Evolutionary conservation across 2,113 vertebrate genomes (phyloP).

Genomic region (Abramis brama): DNA sequence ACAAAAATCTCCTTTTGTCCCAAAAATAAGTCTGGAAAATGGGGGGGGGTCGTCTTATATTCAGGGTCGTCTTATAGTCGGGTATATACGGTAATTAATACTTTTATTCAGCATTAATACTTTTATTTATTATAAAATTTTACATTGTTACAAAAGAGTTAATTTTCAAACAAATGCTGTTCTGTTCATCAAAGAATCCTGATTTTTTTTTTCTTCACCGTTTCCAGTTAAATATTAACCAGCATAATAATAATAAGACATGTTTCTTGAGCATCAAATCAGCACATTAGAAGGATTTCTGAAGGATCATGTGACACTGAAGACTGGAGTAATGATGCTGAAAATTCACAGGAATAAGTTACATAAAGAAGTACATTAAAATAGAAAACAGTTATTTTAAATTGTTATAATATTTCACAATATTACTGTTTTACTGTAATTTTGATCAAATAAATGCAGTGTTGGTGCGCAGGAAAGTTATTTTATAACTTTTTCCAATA

Average conservation of each 20-base stretch:
- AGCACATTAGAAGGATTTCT: neutral
- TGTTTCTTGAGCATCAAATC: neutral
- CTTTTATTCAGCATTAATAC: neutral
- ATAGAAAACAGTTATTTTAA: neutral
- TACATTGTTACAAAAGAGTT: neutral
- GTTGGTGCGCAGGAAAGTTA: too few species aligned
- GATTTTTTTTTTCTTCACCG: neutral
- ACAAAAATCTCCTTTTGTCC: too few species aligned
- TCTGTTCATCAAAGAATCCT: neutral
- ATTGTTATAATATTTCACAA: neutral
- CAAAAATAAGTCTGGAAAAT: too few species aligned
- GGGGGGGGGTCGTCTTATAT: too few species aligned
- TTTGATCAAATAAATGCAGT: too few species aligned
- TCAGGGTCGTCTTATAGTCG: too few species aligned
- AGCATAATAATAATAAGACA: neutral
- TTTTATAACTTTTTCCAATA: neutral
- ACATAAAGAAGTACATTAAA: neutral
- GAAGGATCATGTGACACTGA: neutral
- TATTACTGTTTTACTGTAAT: neutral
- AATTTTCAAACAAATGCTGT: neutral
- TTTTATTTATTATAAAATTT: neutral
- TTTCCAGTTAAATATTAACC: neutral
- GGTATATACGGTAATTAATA: neutral
- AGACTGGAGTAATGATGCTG: neutral
- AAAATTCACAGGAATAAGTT: neutral